Percentiles rank a stretch among this genome's conserved stretches.
Conservation (phyloP, 2,888 invertebrate species). For the Acanthosoma haemorrhoidale region DNA sequence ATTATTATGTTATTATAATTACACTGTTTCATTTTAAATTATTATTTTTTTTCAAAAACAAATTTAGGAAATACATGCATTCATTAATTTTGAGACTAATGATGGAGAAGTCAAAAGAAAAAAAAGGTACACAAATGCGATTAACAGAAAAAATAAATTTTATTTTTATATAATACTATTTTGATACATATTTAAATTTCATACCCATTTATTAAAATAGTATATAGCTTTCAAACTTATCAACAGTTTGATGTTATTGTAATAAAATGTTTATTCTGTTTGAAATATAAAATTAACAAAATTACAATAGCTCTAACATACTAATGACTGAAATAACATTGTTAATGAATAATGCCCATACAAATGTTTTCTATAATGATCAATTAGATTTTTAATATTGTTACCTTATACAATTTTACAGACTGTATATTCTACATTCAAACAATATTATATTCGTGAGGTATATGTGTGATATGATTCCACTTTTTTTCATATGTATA, state of each 20-base stretch:
- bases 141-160: conserved; percentile 18
- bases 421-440: conserved; percentile 35
- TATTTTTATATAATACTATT: conserved; percentile 23
- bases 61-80: background rate
- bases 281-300: conserved; percentile 25
- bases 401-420: conserved; percentile 16
- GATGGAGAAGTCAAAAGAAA: conserved; percentile 6
- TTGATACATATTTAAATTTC: conserved; percentile 15
- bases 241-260: background rate
- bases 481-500: conserved; percentile 37
- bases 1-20: background rate
- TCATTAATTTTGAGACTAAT: background rate
- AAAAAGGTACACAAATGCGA: background rate
- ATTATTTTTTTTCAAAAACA: background rate
- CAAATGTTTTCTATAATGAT: conserved; percentile 32
- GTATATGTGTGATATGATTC: conserved; percentile 42
- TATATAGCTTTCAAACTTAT: conserved; percentile 10
- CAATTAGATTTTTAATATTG: conserved; percentile 18
- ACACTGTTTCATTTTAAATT: conserved; percentile 1
- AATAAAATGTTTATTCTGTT: conserved; percentile 18
- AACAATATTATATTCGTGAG: conserved; percentile 40
- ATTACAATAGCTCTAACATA: conserved; percentile 13
- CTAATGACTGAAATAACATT: conserved; percentile 20
- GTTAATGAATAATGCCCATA: conserved; percentile 35
- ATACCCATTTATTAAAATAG: conserved; percentile 18